Conservation (phyloP, 2,113 vertebrate species). For the Smithornis capensis region DNA sequence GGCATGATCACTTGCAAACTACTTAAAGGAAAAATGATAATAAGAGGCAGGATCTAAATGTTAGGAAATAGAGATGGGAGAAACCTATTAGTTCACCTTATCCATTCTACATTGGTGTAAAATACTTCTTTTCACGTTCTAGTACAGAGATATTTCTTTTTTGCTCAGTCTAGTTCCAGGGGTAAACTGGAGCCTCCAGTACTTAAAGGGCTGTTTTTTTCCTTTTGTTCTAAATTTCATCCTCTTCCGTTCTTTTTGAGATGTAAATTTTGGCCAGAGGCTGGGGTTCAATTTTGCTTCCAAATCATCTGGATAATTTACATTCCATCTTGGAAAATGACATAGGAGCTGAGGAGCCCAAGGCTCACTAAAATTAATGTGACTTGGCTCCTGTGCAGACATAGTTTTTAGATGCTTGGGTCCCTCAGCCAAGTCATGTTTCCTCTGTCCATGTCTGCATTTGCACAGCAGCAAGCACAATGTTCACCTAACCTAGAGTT, state of each 20-base stretch:
- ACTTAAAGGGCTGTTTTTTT: neutral
- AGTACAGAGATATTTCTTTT: neutral
- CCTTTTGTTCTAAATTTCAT: neutral
- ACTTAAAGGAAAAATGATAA: slow-evolving; percentile 17
- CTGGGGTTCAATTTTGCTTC: neutral
- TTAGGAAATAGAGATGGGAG: neutral
- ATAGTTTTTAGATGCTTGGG: neutral
- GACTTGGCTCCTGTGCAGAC: neutral
- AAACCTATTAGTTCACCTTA: neutral
- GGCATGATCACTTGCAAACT: slow-evolving; percentile 5
- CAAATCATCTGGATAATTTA: neutral
- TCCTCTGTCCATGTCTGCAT: neutral
- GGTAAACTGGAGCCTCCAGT: neutral
- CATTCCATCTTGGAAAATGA: neutral
- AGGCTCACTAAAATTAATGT: neutral
- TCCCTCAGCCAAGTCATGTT: neutral
- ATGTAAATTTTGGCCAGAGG: neutral
- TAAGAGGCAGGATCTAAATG: slow-evolving; percentile 11
- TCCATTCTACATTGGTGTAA: neutral
- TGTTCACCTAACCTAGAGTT: neutral
- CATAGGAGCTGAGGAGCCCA: neutral
- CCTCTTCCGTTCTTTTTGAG: neutral
- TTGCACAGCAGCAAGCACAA: neutral
- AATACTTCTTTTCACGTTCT: neutral
- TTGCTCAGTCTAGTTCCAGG: neutral